Conservation (phyloP, 2,113 vertebrate species). For the Amblyornis subalaris region DNA sequence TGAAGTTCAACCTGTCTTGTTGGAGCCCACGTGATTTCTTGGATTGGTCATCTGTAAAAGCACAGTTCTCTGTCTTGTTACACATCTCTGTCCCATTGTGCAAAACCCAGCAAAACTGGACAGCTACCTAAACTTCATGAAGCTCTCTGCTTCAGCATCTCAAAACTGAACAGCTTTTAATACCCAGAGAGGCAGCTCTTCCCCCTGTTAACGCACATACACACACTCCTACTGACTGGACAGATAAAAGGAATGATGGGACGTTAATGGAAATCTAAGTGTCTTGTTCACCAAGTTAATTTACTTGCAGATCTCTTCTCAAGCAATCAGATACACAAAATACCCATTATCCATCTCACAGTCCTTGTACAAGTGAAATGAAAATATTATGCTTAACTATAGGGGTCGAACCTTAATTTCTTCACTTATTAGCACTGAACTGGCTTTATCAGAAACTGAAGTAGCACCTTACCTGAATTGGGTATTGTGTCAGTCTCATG, state of each 20-base stretch:
- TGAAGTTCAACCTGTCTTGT: neutral
- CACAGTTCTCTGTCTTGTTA: neutral
- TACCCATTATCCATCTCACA: neutral
- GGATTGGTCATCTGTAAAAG: neutral
- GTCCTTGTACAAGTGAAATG: neutral
- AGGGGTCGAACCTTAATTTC: neutral
- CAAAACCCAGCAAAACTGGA: neutral
- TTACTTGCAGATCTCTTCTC: neutral
- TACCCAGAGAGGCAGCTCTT: neutral
- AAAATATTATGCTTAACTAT: neutral
- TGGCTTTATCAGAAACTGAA: neutral
- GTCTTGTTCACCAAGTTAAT: neutral
- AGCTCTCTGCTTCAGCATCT: neutral
- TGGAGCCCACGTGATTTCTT: neutral
- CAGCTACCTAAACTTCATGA: neutral
- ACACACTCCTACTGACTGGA: neutral
- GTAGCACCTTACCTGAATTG: slow-evolving; percentile 81
- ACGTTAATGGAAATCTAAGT: neutral
- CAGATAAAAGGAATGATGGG: neutral
- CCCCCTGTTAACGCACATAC: neutral
- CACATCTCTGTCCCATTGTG: neutral
- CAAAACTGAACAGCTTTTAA: neutral
- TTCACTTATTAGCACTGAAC: neutral
- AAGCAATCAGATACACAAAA: neutral
- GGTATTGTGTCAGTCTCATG: slow-evolving; percentile 91